Evolutionary conservation across 2,888 invertebrate species (phyloP), one percentile per base, ranked within the genome.

Genomic region (Himalopsyche japonica): DNA sequence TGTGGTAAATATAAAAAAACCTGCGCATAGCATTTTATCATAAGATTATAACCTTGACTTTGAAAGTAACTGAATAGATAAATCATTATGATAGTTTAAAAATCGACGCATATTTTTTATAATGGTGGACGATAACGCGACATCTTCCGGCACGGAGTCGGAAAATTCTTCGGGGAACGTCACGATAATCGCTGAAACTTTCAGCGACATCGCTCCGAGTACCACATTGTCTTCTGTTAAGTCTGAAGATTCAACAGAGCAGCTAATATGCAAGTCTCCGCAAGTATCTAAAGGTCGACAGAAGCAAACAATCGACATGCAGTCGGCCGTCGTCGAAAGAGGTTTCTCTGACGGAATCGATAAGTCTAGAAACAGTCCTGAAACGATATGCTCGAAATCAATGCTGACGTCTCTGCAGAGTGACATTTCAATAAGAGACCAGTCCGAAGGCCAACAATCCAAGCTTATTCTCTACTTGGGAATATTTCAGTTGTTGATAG

Each of bases 401-500:
- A 85, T 70, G 87, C 32, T 86, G 81, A 86, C 85, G 15, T 86
- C 86, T 27, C 27, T 86, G 10, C 87, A 83, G 32, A 87, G 87
- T 78, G 87, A 87, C 78, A 82, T 85, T 18, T 87, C 87, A 0
- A 81, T 85, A 37, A 86, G 86, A 24, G 86, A 85, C 12, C 79
- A 49, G 18, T 80, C 85, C 1, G 37, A 27, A 20, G 5, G 32
- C 8, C 47, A 83, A 43, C 79, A 84, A 82, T 83, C 88, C 84
- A 88, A 91, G 64, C 89, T 92, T 76, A 92, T 95, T 84, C 91
- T 93, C 88, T 91, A 93, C 30, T 89, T 93, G 88, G 94, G 94
- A 77, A 87, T 94, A 87, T 91, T 92, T 87, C 95, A 95, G 90
- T 93, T 94, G 87, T 89, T 93, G 85, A 92, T 95, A 82, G 95